phyloP scores from a whole-genome alignment of 2,888 invertebrate genomes.

The Xanthorhoe designata region DNA sequence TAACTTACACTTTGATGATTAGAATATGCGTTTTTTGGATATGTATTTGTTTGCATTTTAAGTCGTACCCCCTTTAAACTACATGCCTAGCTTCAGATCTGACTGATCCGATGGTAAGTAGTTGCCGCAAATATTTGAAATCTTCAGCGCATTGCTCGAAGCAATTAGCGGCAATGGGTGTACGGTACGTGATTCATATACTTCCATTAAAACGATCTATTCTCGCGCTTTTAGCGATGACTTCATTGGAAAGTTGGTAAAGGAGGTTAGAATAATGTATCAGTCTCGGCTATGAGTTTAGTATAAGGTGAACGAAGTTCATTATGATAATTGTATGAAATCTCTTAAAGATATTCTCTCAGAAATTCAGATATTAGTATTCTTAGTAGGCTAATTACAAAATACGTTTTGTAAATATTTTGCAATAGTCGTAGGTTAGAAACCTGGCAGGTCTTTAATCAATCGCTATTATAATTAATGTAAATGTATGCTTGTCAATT shows the following conservation, averaged over 20 bases:
- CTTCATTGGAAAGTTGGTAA: neutral
- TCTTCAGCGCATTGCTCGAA: conserved; percentile 41
- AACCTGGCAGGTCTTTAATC: no score
- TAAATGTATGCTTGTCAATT: no score
- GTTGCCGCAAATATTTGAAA: conserved; percentile 47
- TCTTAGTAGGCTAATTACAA: no score
- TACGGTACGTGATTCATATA: conserved; percentile 21
- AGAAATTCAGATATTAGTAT: no score
- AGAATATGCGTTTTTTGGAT: no score
- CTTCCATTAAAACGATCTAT: neutral
- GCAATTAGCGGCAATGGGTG: conserved; percentile 39
- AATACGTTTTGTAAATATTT: no score
- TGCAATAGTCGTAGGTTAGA: no score
- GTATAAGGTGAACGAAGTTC: no score
- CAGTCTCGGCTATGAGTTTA: neutral
- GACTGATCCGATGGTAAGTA: conserved; percentile 37
- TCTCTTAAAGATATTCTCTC: no score
- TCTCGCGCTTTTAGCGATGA: neutral
- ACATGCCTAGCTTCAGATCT: neutral
- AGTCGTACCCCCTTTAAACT: neutral
- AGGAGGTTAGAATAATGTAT: neutral
- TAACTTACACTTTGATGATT: no score
- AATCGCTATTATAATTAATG: no score
- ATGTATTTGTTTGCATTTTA: neutral
- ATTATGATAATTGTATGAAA: no score